Conservation (phyloP, 53 echinoderm and acorn worm species). For the Pentamera pediparva region DNA sequence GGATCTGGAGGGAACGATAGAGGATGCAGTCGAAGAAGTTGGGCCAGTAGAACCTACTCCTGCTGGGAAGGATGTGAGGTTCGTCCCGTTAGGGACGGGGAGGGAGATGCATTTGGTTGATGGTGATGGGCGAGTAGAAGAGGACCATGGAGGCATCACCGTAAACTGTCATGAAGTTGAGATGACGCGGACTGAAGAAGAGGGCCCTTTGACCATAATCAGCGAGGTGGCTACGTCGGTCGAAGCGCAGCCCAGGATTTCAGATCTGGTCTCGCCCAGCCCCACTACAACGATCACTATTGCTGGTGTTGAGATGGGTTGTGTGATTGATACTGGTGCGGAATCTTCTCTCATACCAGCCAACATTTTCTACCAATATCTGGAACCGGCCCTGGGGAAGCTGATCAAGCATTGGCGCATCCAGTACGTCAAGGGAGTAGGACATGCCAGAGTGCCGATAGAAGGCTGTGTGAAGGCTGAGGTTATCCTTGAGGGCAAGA, state of each 20-base stretch:
- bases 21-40: too few relatives aligned
- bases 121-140: too few relatives aligned
- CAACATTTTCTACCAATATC: slow-evolving; percentile 13
- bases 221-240: too few relatives aligned
- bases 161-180: too few relatives aligned
- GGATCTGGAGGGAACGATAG: too few relatives aligned
- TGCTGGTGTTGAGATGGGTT: slow-evolving; percentile 24
- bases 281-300: slow-evolving; percentile 23
- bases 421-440: slow-evolving; percentile 31
- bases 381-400: slow-evolving; percentile 10
- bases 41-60: too few relatives aligned
- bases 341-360: not conserved
- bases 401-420: not conserved
- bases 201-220: too few relatives aligned
- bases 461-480: slow-evolving; percentile 27
- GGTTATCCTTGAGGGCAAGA: slow-evolving; percentile 1
- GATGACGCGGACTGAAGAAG: too few relatives aligned
- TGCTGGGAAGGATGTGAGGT: too few relatives aligned
- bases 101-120: too few relatives aligned
- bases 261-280: slow-evolving; percentile 10
- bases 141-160: too few relatives aligned
- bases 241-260: not conserved
- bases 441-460: slow-evolving; percentile 22
- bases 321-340: slow-evolving; percentile 44
- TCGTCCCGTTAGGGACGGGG: too few relatives aligned